Conservation (phyloP, 2,113 vertebrate genomes). For the Phyllostomus discolor region DNA sequence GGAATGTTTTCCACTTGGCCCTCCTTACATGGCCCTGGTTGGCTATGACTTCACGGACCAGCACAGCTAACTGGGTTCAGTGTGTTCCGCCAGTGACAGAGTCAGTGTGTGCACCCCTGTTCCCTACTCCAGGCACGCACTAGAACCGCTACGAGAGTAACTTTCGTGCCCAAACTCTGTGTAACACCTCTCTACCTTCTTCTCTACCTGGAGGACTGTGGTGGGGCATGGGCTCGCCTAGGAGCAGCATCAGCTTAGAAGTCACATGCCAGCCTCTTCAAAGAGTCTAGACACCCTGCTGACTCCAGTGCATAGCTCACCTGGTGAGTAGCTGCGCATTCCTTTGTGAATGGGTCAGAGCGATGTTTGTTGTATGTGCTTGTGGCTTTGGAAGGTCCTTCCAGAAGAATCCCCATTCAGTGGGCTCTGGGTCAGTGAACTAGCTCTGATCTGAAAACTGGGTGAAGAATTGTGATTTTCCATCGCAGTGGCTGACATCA, state of each 20-base stretch:
- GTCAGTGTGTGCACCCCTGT: not conserved
- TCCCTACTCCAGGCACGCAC: not conserved
- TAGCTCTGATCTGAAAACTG: not conserved
- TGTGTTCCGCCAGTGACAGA: not conserved
- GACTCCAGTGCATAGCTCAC: not conserved
- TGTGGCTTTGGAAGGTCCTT: not conserved
- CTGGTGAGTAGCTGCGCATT: not conserved
- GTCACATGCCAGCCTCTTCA: not conserved
- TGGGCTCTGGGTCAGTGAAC: not conserved
- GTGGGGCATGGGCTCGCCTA: not conserved
- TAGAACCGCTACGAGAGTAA: not conserved
- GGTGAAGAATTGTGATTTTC: not conserved
- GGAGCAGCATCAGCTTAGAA: not conserved
- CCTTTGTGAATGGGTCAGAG: not conserved
- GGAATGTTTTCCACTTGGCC: not conserved
- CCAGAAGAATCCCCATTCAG: not conserved
- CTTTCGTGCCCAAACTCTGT: not conserved
- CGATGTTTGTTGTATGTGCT: not conserved
- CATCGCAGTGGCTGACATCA: not conserved
- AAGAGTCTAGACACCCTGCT: not conserved
- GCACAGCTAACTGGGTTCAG: not conserved
- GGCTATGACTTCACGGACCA: too few species aligned
- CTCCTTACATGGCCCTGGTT: not conserved
- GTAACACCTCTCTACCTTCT: not conserved
- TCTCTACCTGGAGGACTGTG: not conserved